These are phyloP conservation scores for Salvator merianae DNA, from an alignment of 2,113 vertebrate genomes.

Conservation along the genomic window DNA sequence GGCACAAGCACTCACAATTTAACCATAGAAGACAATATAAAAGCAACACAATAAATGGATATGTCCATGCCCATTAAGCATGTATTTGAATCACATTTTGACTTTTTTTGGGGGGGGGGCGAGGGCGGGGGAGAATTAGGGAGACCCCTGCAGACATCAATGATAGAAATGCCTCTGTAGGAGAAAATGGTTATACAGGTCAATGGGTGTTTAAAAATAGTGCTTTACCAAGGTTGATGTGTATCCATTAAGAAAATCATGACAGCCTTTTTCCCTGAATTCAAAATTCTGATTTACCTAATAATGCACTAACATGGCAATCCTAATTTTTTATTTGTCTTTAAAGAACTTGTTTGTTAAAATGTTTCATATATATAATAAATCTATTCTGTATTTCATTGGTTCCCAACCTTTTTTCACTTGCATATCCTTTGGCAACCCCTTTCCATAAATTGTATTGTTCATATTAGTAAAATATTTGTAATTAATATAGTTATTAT, in stretches of 20 bases:
- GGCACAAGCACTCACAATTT: background rate
- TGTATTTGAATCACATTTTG: too few species aligned
- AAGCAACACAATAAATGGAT: background rate
- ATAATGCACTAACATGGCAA: background rate
- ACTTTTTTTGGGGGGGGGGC: too few species aligned
- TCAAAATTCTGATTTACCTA: background rate
- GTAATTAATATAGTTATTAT: too few species aligned
- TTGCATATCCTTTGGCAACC: too few species aligned
- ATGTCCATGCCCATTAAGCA: background rate
- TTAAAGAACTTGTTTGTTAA: background rate
- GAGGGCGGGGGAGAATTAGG: background rate
- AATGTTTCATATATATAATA: too few species aligned
- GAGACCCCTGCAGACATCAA: background rate
- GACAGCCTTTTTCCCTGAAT: background rate
- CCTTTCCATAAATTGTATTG: too few species aligned
- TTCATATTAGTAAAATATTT: too few species aligned
- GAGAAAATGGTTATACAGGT: background rate
- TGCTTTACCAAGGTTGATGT: background rate
- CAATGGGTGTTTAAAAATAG: background rate
- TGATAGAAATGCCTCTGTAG: background rate
- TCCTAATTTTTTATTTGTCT: background rate
- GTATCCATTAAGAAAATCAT: background rate
- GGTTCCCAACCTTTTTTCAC: too few species aligned
- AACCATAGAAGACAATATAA: background rate
- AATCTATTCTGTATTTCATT: background rate